These are phyloP conservation scores for Lottia gigantea DNA, from an alignment of 2,888 invertebrate species.

Conservation along the genomic window DNA sequence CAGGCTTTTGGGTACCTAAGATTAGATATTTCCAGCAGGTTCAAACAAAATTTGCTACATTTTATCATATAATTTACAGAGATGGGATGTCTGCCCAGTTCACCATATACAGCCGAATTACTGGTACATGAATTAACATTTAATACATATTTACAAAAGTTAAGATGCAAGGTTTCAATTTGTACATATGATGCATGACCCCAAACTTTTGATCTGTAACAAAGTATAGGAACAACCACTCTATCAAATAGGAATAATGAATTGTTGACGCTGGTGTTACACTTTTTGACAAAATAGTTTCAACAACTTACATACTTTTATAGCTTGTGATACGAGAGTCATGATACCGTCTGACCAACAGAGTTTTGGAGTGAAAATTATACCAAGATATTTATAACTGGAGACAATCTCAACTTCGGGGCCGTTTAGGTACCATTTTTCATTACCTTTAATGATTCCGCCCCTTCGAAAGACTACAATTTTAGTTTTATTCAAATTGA, in stretches of 20 bases:
- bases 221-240: constrained; percentile 12
- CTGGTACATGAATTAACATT: constrained; percentile 11
- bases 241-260: constrained; percentile 20
- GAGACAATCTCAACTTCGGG: constrained; percentile 16
- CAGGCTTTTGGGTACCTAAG: constrained; percentile 20
- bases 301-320: constrained; percentile 1
- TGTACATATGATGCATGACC: constrained; percentile 5
- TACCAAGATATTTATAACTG: constrained; percentile 21
- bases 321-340: constrained; percentile 6
- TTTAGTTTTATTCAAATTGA: constrained; percentile 17
- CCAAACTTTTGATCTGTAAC: constrained; percentile 22
- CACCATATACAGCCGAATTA: constrained; percentile 16
- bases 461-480: constrained; percentile 22
- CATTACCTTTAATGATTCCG: constrained; percentile 12
- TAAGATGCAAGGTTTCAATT: constrained; percentile 19
- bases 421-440: constrained; percentile 19
- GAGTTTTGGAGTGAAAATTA: constrained; percentile 18
- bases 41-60: constrained; percentile 19
- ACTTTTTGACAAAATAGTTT: constrained; percentile 6
- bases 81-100: constrained; percentile 20
- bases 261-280: constrained; percentile 4
- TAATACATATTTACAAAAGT: constrained; percentile 15
- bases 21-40: constrained; percentile 10
- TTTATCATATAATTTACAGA: constrained; percentile 5
- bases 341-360: constrained; percentile 6